phyloP scores from a whole-genome alignment of 2,888 invertebrate genomes.

The Epinotia brunnichana region DNA sequence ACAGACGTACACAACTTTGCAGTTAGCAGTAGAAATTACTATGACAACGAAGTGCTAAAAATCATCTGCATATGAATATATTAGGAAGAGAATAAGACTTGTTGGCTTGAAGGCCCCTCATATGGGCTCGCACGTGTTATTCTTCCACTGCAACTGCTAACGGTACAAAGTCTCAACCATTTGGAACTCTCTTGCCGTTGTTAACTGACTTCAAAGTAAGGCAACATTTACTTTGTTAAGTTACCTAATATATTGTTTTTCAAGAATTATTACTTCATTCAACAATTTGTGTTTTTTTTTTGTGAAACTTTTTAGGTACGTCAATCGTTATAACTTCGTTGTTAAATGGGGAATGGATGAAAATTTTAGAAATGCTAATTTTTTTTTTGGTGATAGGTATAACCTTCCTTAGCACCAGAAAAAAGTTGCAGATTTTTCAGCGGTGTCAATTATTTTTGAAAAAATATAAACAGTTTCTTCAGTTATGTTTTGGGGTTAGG shows the following conservation, averaged over 20 bases:
- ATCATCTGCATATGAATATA: background rate
- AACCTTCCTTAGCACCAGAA: too few relatives aligned
- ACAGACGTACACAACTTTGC: background rate
- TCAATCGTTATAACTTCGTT: too few relatives aligned
- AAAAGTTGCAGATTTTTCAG: too few relatives aligned
- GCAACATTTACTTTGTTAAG: too few relatives aligned
- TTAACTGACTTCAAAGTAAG: background rate
- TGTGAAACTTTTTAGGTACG: background rate
- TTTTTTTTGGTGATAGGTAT: too few relatives aligned
- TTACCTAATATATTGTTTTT: too few relatives aligned
- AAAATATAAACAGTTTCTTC: too few relatives aligned
- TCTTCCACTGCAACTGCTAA: background rate
- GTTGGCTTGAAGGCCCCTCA: background rate
- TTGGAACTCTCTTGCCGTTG: background rate
- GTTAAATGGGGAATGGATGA: too few relatives aligned
- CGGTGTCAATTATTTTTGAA: too few relatives aligned
- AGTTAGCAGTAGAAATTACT: background rate
- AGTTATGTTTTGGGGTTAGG: too few relatives aligned
- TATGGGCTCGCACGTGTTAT: background rate
- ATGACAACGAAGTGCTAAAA: background rate
- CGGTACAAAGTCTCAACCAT: background rate
- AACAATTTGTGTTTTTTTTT: background rate
- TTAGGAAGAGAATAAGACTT: background rate
- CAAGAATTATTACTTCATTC: background rate
- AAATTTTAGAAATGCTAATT: too few relatives aligned